Evolutionary conservation across 2,113 vertebrate species (phyloP).

Genomic region (Lophochroa leadbeateri): DNA sequence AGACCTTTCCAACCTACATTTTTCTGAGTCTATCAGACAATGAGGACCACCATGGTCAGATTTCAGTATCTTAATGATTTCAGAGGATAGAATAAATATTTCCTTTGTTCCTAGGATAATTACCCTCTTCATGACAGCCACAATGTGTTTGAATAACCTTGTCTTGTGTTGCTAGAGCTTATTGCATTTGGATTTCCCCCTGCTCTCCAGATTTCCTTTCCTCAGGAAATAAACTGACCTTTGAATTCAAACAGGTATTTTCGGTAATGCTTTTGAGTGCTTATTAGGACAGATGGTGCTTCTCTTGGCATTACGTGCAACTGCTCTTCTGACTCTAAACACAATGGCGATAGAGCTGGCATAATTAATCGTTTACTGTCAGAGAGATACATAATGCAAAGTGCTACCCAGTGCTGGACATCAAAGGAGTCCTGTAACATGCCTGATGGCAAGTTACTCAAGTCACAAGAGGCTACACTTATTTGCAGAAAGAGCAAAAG

Average conservation of each 20-base stretch:
- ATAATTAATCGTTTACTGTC: background rate
- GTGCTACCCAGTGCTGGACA: background rate
- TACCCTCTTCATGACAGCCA: background rate
- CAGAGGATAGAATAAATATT: background rate
- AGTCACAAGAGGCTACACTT: background rate
- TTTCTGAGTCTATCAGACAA: background rate
- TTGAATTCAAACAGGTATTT: constrained; percentile 11
- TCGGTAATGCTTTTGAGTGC: background rate
- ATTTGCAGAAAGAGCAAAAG: background rate
- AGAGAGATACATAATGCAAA: background rate
- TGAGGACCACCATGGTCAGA: background rate
- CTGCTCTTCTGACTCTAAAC: background rate
- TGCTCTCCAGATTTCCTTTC: background rate
- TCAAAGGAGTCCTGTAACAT: background rate
- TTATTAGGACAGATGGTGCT: background rate
- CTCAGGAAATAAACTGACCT: background rate
- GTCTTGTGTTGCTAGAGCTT: background rate
- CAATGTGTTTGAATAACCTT: background rate
- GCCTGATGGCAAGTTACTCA: background rate
- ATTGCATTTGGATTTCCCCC: background rate
- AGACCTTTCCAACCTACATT: background rate
- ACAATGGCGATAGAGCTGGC: background rate
- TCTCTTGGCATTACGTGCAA: background rate
- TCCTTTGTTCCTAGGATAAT: background rate
- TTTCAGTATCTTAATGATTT: background rate